Evolutionary conservation across 2,888 invertebrate species (phyloP).

Genomic region (Drosophila falleni): DNA sequence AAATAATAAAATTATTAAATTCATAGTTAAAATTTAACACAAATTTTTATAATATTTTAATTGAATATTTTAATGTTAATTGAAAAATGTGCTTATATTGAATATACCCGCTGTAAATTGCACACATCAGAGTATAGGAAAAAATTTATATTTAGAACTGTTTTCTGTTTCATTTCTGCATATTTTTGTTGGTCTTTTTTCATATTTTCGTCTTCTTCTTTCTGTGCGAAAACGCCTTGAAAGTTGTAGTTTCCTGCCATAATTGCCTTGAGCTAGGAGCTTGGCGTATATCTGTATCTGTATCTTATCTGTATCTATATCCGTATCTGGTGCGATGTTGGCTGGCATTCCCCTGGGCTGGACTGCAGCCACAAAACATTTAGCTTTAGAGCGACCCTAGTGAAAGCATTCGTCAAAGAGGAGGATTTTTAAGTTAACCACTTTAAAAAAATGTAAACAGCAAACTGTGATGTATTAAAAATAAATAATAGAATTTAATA

Average conservation of each 20-base stretch:
- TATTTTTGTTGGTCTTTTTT: conserved; percentile 18
- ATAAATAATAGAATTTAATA: conserved; percentile 5
- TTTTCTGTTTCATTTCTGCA: conserved; percentile 39
- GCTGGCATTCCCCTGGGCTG: conserved; percentile 40
- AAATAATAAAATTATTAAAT: no score
- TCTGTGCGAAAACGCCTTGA: conserved; percentile 22
- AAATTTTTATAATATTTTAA: no score
- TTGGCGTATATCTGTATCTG: not conserved
- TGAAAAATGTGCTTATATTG: not conserved
- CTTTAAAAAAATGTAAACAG: conserved; percentile 6
- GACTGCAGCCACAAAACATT: conserved; percentile 41
- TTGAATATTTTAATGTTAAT: not conserved
- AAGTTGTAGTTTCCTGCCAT: conserved; percentile 48
- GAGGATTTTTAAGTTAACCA: not conserved
- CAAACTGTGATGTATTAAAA: conserved; percentile 1
- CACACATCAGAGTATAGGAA: conserved; percentile 2
- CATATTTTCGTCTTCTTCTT: not conserved
- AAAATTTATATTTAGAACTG: conserved; percentile 35
- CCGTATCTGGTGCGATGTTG: conserved; percentile 17
- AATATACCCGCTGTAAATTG: conserved; percentile 2
- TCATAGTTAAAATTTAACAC: not conserved
- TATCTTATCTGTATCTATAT: conserved; percentile 5
- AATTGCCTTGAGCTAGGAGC: conserved; percentile 56
- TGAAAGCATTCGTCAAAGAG: not conserved
- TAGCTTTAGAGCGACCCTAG: conserved; percentile 14